Conservation (phyloP, 2,797 vertebrate genomes). For the Anniella stebbinsi region DNA sequence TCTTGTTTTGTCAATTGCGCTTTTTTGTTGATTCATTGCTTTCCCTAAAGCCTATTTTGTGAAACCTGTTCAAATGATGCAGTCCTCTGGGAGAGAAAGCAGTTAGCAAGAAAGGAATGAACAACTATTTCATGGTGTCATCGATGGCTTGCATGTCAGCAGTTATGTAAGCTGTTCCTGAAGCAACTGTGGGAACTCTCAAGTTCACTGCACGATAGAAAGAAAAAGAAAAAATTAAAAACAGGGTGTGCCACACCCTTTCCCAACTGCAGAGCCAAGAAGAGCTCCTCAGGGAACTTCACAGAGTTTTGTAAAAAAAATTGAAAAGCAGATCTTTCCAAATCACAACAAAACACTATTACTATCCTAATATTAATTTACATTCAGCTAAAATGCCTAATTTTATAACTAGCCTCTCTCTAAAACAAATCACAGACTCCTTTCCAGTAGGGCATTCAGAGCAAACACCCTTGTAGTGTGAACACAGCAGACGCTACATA, state of each 20-base stretch:
- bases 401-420: constrained; percentile 10
- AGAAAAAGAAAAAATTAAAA: not conserved
- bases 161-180: constrained; percentile 39
- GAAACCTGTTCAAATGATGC: constrained; percentile 73
- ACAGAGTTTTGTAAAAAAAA: not conserved
- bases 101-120: constrained; percentile 37
- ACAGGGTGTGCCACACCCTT: constrained; percentile 5
- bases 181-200: constrained; percentile 35
- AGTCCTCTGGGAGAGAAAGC: constrained; percentile 47
- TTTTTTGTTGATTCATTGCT: constrained; percentile 2
- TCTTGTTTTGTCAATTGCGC: not conserved
- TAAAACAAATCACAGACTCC: not conserved
- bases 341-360: not conserved
- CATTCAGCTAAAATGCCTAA: constrained; percentile 24
- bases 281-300: not conserved
- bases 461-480: not conserved
- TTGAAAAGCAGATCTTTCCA: constrained; percentile 48
- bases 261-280: accelerated
- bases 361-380: constrained; percentile 33
- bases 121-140: constrained; percentile 35
- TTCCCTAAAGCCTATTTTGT: constrained; percentile 57
- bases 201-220: not conserved
- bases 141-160: constrained; percentile 36
- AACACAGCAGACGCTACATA: constrained; percentile 10
- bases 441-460: not conserved